These are phyloP conservation scores for Parapsyche elsis DNA, from an alignment of 1,140 invertebrate genomes.

Conservation along the genomic window DNA sequence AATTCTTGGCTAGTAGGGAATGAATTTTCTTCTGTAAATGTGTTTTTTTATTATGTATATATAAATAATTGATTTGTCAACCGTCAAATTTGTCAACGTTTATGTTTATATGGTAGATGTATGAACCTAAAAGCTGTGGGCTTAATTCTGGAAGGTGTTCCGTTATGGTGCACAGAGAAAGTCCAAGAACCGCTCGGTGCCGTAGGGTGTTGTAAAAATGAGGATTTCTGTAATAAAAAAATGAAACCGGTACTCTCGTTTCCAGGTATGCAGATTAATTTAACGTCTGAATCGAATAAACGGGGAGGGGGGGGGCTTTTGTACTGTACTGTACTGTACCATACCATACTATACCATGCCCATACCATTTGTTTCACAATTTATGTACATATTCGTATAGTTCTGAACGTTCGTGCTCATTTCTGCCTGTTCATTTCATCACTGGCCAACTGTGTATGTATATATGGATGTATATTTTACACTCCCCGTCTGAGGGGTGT, in stretches of 20 bases:
- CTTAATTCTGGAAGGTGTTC: constrained; percentile 70
- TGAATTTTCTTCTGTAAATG: constrained; percentile 44
- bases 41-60: no score
- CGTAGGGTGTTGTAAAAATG: constrained; percentile 70
- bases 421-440: no score
- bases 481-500: no score
- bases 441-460: no score
- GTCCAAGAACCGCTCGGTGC: constrained; percentile 66
- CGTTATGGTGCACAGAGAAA: constrained; percentile 72
- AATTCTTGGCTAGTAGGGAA: no score
- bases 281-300: not conserved
- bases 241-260: constrained; percentile 52
- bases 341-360: no score
- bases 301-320: not conserved
- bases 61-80: no score
- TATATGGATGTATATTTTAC: no score
- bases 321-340: not conserved
- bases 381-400: no score
- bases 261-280: constrained; percentile 41
- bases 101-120: constrained; percentile 70
- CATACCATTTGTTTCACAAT: no score
- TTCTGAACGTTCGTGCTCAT: no score
- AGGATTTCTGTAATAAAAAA: constrained; percentile 73
- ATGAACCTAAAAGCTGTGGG: constrained; percentile 65
- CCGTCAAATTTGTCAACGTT: no score